Evolutionary conservation across 2,888 invertebrate species (phyloP).

Genomic region (Plutella xylostella): DNA sequence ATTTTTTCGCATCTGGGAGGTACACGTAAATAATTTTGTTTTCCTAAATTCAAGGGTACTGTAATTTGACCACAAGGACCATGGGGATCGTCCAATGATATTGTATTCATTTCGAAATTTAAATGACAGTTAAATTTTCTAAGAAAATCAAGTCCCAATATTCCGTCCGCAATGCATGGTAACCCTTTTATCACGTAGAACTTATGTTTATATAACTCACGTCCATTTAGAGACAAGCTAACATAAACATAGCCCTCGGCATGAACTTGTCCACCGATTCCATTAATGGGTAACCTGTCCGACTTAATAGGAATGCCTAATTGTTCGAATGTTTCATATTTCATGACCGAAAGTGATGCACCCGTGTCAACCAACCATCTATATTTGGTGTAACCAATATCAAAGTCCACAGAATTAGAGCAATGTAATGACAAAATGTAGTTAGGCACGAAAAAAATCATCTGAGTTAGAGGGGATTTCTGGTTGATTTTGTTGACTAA

Average conservation of each 20-base stretch:
- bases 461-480: no score
- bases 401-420: neutral
- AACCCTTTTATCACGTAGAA: neutral
- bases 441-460: slow-evolving; percentile 1
- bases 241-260: neutral
- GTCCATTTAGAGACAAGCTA: neutral
- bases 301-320: neutral
- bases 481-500: no score
- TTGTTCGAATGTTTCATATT: neutral
- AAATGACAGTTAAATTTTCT: neutral
- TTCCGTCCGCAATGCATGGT: neutral
- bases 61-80: no score
- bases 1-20: neutral
- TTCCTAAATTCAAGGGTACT: neutral
- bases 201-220: neutral
- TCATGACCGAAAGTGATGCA: neutral
- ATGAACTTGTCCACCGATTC: neutral
- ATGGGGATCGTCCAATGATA: neutral
- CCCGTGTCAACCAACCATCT: neutral
- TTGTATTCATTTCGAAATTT: neutral
- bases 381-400: neutral
- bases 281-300: neutral
- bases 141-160: neutral
- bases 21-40: neutral
- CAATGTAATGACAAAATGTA: neutral